Evolutionary conservation across 1,140 invertebrate genomes (phyloP).

Genomic region (Babylonia areolata): DNA sequence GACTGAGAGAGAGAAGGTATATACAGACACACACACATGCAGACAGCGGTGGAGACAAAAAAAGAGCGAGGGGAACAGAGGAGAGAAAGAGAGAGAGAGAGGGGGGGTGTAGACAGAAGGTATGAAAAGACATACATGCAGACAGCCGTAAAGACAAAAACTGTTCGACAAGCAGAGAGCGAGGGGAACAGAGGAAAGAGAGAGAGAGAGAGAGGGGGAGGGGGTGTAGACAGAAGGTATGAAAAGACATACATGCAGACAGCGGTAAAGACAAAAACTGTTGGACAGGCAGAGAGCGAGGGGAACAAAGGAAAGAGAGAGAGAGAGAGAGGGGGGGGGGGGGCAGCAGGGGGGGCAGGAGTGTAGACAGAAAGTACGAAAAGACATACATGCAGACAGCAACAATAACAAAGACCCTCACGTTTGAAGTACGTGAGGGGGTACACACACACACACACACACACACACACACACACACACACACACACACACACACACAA

Average conservation of each 20-base stretch:
- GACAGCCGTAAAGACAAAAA: neutral
- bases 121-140: slow-evolving; percentile 14
- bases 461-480: neutral
- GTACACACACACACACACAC: neutral
- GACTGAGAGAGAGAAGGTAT: neutral
- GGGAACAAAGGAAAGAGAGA: too few species aligned
- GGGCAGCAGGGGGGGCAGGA: too few species aligned
- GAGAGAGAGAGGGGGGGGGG: too few species aligned
- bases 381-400: slow-evolving; percentile 20
- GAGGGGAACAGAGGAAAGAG: too few species aligned
- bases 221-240: neutral
- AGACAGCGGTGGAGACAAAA: neutral
- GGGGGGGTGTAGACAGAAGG: neutral
- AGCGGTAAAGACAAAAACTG: neutral
- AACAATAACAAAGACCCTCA: slow-evolving; percentile 74
- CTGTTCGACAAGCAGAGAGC: too few species aligned
- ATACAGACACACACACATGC: slow-evolving; percentile 8
- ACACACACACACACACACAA: neutral
- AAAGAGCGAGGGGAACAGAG: too few species aligned
- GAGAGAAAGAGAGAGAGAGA: too few species aligned
- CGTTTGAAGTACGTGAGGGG: slow-evolving; percentile 91
- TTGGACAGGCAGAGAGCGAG: too few species aligned
- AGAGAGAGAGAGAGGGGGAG: too few species aligned
- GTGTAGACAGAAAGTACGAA: neutral
- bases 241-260: slow-evolving; percentile 9